Base-by-base conservation (phyloP, 2,888 invertebrate genomes). In the Drosophila flavopinicola region DNA sequence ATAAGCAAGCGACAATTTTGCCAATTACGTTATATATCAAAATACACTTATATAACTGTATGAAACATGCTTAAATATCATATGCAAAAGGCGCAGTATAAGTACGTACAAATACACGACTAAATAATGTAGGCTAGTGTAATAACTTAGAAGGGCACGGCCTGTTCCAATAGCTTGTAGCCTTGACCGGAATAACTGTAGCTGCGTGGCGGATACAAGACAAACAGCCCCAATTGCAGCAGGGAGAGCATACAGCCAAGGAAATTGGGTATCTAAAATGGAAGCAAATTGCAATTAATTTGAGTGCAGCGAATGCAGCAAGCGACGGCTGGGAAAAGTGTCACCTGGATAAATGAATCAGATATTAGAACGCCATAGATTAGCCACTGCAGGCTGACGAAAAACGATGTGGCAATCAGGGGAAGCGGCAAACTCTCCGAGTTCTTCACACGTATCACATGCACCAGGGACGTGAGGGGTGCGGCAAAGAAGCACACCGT, bases 391-490 rank as follows among this genome's bases (percentile, higher is more conserved):
- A 94, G 91, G 6, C 96, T 95, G 5, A 97, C 96, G 48, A 96
- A 91, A 89, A 97, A 95, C 30, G 96, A 95, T 88, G 95, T 94
- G 35, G 95, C 91, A 89, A 98, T 97, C 87, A 98, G 93, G 3
- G 96, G 96, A 89, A 97, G 96, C 24, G 98, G 98, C 80, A 98
- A 92, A 89, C 95, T 95, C 84, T 97, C 97, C 0, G 97, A 95
- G 89, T 94, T 96, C 90, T 94, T 95, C 5, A 94, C 93, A 89
- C 92, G 93, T 51, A 98, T 92, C 3, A 98, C 97, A 92, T 97
- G 94, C 29, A 95, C 92, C 75, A 97, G 90, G 88, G 95, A 95
- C 48, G 94, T 94, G 75, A 97, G 92, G 4, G 97, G 97, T 9
- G 97, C 95, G 17, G 95, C 96, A 88, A 97, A 95, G 83, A 96